Percentiles rank a stretch among this genome's conserved stretches.
These are phyloP conservation scores for Zonotrichia leucophrys DNA, from an alignment of 2,113 vertebrate species.

Conservation along the genomic window DNA sequence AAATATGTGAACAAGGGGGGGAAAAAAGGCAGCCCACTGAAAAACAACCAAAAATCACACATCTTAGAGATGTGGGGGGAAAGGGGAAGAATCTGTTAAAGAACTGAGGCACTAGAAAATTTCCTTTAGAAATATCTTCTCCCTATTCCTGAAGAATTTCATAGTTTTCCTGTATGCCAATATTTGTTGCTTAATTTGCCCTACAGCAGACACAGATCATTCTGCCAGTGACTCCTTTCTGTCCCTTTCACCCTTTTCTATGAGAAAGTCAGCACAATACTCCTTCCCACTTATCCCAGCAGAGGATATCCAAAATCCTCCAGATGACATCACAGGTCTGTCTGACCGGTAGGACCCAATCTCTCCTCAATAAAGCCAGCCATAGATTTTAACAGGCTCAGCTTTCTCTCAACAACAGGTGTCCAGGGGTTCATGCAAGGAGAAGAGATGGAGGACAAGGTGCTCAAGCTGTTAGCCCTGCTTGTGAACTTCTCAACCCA, in stretches of 20 bases:
- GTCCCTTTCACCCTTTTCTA: not conserved
- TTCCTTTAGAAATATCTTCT: not conserved
- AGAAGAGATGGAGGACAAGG: not conserved
- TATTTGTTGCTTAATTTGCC: not conserved
- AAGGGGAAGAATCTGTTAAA: not conserved
- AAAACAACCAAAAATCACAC: not conserved
- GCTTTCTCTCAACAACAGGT: not conserved
- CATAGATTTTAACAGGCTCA: not conserved
- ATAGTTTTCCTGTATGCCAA: rapidly evolving
- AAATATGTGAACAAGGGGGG: not conserved
- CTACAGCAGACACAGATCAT: not conserved
- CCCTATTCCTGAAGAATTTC: not conserved
- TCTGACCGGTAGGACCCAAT: not conserved
- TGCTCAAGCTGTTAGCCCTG: not conserved
- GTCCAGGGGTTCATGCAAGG: not conserved
- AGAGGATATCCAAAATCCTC: not conserved
- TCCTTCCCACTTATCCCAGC: not conserved
- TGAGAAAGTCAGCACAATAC: not conserved
- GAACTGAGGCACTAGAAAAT: not conserved
- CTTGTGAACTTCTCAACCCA: not conserved
- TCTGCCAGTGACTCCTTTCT: not conserved
- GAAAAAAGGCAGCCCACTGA: not conserved
- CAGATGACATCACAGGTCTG: not conserved
- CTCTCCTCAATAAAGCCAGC: not conserved
- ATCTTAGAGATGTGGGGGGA: not conserved